Conservation (phyloP, 2,113 vertebrate genomes). For the Chauna torquata region DNA sequence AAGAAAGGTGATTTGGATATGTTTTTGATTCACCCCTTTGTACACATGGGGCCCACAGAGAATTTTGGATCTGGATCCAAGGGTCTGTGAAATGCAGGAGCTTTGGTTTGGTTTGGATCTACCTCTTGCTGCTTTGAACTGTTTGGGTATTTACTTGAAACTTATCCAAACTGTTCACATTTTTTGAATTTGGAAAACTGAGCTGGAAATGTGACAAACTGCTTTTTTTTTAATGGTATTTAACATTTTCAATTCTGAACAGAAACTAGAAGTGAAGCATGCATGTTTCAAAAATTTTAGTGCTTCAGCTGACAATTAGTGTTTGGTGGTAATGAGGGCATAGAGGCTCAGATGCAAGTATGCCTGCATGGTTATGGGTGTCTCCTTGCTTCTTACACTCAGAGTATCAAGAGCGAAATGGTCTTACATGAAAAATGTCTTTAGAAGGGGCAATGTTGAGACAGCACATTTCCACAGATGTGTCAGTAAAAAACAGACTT, state of each 20-base stretch:
- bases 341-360: neutral
- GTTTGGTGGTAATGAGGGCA: neutral
- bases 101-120: constrained; percentile 16
- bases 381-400: neutral
- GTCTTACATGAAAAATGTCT: neutral
- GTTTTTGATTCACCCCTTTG: neutral
- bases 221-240: neutral
- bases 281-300: neutral
- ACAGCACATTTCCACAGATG: neutral
- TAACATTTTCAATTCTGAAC: neutral
- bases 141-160: constrained; percentile 20
- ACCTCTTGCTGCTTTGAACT: constrained; percentile 1
- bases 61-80: neutral
- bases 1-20: neutral
- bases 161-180: neutral
- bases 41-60: neutral
- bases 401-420: neutral
- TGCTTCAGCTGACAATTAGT: neutral
- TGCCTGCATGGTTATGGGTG: neutral
- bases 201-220: neutral
- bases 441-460: neutral
- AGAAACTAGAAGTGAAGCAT: neutral
- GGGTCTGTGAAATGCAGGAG: accelerated
- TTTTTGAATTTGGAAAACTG: neutral
- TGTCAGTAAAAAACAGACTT: neutral